Evolutionary conservation across 2,888 invertebrate species (phyloP), one percentile per base, ranked within the genome.

Genomic region (Dysmachus trigonus): DNA sequence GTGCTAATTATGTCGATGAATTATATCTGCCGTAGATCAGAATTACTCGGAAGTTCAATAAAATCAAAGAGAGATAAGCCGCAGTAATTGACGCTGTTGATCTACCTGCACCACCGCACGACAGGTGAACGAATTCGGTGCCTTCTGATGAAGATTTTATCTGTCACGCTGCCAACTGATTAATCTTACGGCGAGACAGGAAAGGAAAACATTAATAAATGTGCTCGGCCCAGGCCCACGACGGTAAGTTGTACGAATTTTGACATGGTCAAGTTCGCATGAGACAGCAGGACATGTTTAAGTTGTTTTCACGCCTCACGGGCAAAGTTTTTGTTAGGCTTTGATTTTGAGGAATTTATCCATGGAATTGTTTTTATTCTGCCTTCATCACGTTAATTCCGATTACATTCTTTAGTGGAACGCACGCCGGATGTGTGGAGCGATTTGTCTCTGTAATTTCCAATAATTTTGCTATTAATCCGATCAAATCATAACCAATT

Each of bases 11-110:
- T 15, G 22, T 27, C 38, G 10, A 31, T 72, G 22, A 22, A 76
- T 76, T 76, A 76, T 41, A 76, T 41, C 76, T 41, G 5, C 76
- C 38, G n/a, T 13, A 76, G 41, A 76, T 76, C 76, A 76, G 35
- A 27, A 38, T 47, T 47, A n/a, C n/a, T 47, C 47, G n/a, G 47
- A 47, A 47, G 47, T 47, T n/a, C 47, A 47, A 47, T 47, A 47
- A 33, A 33, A 6, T 33, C 33, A 33, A 47, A 47, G 47, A 47
- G 6, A 47, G 47, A 47, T 47, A 47, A 47, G 47, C 47, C 18
- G 47, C n/a, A 15, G 47, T 47, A 15, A 47, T 47, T 47, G 47
- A n/a, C 10, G 41, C 41, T n/a, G 47, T 7, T 47, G 47, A 47
- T 47, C 6, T 47, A n/a, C 47, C 47, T 41, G 38, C 6, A 6